Evolutionary conservation across 2,113 vertebrate genomes (phyloP).

Genomic region (Scomber colias): DNA sequence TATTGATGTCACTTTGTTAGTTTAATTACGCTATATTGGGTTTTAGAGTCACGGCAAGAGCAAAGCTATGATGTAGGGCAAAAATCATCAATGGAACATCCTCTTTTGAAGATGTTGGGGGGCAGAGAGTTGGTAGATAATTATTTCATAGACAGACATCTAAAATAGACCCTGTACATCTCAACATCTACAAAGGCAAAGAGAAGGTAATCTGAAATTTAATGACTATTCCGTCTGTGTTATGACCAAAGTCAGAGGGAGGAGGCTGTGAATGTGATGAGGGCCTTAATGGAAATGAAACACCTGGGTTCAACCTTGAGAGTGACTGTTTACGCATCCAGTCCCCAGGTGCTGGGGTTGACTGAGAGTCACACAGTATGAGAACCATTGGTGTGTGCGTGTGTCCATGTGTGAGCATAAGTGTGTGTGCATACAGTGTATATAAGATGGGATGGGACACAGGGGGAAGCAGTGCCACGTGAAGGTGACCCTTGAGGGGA

Average conservation of each 20-base stretch:
- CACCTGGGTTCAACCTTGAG: slow-evolving; percentile 83
- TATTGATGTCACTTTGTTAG: slow-evolving; percentile 86
- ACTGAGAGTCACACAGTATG: slow-evolving; percentile 62
- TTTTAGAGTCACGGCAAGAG: slow-evolving; percentile 80
- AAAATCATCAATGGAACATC: slow-evolving; percentile 83
- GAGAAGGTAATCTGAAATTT: slow-evolving; percentile 72
- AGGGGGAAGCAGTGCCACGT: slow-evolving; percentile 70
- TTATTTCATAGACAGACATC: slow-evolving; percentile 81
- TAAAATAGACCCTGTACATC: slow-evolving; percentile 73
- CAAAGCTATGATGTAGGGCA: slow-evolving; percentile 81
- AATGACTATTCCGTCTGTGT: slow-evolving; percentile 76
- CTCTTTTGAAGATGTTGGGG: slow-evolving; percentile 78
- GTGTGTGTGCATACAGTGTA: slow-evolving; percentile 53
- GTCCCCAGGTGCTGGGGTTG: slow-evolving; percentile 76
- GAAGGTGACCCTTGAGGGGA: slow-evolving; percentile 84
- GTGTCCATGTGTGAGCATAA: slow-evolving; percentile 23
- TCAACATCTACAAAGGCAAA: slow-evolving; percentile 71
- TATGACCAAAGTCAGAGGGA: slow-evolving; percentile 75
- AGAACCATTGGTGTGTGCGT: slow-evolving; percentile 53
- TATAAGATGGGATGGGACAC: slow-evolving; percentile 74
- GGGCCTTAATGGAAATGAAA: slow-evolving; percentile 82
- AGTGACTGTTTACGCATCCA: slow-evolving; percentile 70
- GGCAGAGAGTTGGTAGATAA: slow-evolving; percentile 74
- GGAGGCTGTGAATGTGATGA: slow-evolving; percentile 71
- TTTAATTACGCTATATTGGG: slow-evolving; percentile 86